Base-by-base conservation (phyloP, 2,888 invertebrate genomes). In the Esperia sulphurella region DNA sequence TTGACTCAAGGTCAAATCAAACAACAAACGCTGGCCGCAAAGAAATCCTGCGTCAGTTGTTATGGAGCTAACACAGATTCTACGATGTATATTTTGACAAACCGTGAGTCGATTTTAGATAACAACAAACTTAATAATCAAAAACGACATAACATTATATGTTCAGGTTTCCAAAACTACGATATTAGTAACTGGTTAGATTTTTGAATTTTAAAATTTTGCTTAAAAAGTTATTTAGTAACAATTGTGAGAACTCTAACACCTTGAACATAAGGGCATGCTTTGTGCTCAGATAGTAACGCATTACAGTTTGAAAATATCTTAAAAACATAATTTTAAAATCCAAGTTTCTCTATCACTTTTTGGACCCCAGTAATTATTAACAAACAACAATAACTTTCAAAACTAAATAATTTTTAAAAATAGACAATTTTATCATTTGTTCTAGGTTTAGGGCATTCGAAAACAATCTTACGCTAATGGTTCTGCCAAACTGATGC, bases 341-440 rank as follows among this genome's bases (percentile, higher is more conserved):
- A 33, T 28, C 13, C 29, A 31, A 29, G n/a, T 43, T 12, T 35
- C 13, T 14, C 29, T 46, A 38, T 45, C 41, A 49, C 73, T 75
- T 70, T 62, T 87, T 87, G 87, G 87, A 87, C 87, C 84, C 86
- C 80, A 79, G 79, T 74, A 74, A 68, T 71, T 71, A 59, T 61
- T 60, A 59, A 75, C 9, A 70, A 56, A 55, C 72, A 79, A 81
- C 80, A 81, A 79, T 76, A 81, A 82, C 79, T 72, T 72, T 68
- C 72, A 75, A 75, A 84, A 83, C 77, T 73, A 76, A 86, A 83
- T 63, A 70, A 63, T 76, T 77, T 77, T 39, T 14, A 79, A 79
- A 83, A 86, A 85, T 81, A 79, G 72, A 66, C 55, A 62, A 59
- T 61, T 10, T 31, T 31, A 6, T 35, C n/a, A n/a, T 35, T 70